Conservation (phyloP, 1,140 invertebrate species). For the Cepaea nemoralis region DNA sequence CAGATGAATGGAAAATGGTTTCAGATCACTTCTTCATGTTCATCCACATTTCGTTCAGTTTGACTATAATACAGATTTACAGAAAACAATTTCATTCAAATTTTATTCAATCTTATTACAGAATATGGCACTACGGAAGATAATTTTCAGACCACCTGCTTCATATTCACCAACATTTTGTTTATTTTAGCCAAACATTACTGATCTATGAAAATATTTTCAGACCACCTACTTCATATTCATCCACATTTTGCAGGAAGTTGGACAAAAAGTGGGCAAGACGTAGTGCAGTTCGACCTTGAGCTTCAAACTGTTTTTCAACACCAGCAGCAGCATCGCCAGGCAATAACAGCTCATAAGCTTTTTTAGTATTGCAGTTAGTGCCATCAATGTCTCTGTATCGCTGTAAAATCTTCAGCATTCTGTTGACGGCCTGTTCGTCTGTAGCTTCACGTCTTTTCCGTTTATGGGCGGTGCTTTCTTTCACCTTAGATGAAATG, state of each 20-base stretch:
- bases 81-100: too few relatives aligned
- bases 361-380: conserved; percentile 57
- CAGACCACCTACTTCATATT: conserved; percentile 77
- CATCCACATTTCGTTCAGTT: too few relatives aligned
- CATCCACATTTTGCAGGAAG: conserved; percentile 93
- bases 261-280: conserved; percentile 95
- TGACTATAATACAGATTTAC: too few relatives aligned
- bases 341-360: conserved; percentile 63
- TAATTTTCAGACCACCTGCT: too few relatives aligned
- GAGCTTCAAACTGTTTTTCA: conserved; percentile 72
- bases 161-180: too few relatives aligned
- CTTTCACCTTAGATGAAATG: conserved; percentile 6
- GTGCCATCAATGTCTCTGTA: conserved; percentile 55
- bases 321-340: conserved; percentile 83
- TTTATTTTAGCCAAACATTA: too few relatives aligned
- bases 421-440: conserved; percentile 51
- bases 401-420: conserved; percentile 59
- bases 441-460: conserved; percentile 61
- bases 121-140: too few relatives aligned
- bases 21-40: too few relatives aligned
- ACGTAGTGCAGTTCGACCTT: conserved; percentile 91
- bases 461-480: conserved; percentile 47
- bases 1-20: too few relatives aligned
- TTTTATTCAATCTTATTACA: too few relatives aligned
- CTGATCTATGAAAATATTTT: too few relatives aligned